Evolutionary conservation across 1,140 invertebrate genomes (phyloP).

Genomic region (Drosophila mauritiana): DNA sequence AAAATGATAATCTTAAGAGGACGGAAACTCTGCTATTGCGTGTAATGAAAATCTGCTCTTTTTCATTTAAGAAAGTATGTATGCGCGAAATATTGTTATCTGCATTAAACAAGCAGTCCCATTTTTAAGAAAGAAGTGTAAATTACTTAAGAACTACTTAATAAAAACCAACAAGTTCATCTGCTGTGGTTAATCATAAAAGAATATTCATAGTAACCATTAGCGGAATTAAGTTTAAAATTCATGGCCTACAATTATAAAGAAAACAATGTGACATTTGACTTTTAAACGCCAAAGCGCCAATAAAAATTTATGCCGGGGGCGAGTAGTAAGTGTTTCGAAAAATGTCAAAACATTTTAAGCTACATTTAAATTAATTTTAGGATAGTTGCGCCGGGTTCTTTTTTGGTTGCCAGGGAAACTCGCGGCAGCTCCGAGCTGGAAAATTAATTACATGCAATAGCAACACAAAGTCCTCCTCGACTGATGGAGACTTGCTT

Average conservation of each 20-base stretch:
- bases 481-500: conserved; percentile 25
- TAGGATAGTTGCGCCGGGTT: conserved; percentile 10
- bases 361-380: conserved; percentile 74
- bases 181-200: neutral
- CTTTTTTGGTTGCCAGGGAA: conserved; percentile 24
- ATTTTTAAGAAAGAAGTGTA: no score
- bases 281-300: neutral
- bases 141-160: no score
- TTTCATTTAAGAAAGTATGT: no score
- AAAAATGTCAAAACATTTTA: conserved; percentile 65
- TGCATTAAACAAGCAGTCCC: no score
- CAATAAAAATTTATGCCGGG: neutral
- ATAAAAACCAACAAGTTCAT: neutral
- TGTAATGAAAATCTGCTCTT: neutral
- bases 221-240: conserved; percentile 23
- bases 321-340: conserved; percentile 4
- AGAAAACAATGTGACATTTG: conserved; percentile 6
- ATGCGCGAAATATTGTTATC: no score
- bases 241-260: conserved; percentile 26
- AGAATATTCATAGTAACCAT: conserved; percentile 34
- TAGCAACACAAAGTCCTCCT: conserved; percentile 47
- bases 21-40: neutral
- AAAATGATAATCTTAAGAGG: conserved; percentile 23
- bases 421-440: conserved; percentile 30
- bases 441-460: conserved; percentile 73